Conservation (phyloP, 2,797 vertebrate genomes). For the Rhincodon typus region DNA sequence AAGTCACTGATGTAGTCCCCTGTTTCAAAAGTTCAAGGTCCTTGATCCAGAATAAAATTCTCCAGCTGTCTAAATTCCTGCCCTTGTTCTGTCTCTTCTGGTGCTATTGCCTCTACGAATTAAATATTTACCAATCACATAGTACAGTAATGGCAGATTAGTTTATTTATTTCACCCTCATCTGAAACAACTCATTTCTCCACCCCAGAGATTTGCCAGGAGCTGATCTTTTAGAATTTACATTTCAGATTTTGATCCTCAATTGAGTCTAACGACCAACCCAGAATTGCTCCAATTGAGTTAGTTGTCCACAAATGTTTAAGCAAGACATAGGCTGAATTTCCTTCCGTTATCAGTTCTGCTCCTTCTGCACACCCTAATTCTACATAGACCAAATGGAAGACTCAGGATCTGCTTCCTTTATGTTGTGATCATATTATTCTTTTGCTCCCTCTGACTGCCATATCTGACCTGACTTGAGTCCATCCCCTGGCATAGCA, state of each 20-base stretch:
- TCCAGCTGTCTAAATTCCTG: not conserved
- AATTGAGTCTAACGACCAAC: not conserved
- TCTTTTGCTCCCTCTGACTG: not conserved
- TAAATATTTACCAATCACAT: not conserved
- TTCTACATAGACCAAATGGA: not conserved
- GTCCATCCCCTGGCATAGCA: not conserved
- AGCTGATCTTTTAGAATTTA: not conserved
- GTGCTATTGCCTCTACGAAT: not conserved
- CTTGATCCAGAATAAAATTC: not conserved
- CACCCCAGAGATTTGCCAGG: not conserved
- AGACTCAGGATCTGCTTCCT: not conserved
- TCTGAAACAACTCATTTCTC: not conserved
- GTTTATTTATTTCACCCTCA: not conserved
- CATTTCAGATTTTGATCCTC: not conserved
- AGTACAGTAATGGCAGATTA: not conserved
- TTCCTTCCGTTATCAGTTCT: not conserved
- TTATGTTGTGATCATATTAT: not conserved
- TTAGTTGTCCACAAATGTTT: not conserved
- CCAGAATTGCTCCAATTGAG: not conserved
- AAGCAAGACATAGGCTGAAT: not conserved
- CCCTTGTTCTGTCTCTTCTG: not conserved
- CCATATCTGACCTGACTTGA: not conserved
- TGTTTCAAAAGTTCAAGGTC: constrained; percentile 25
- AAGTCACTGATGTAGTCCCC: not conserved
- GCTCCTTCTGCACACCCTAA: not conserved